Base-by-base conservation (phyloP, 2,113 vertebrate species). In the Scartelaos histophorus region DNA sequence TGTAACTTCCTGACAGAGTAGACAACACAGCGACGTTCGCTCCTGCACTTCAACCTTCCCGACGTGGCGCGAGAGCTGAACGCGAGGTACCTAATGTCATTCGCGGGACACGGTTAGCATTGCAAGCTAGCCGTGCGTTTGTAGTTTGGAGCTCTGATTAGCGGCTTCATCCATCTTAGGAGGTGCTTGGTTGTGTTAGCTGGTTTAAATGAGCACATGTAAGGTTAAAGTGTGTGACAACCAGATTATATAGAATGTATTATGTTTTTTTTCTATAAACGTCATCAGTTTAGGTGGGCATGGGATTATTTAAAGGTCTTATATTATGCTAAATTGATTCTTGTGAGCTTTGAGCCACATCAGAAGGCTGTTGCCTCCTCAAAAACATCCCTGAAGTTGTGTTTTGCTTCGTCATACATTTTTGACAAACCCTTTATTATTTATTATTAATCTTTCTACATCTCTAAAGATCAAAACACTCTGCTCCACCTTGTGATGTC, bases 91-190 rank as follows among this genome's bases (percentile, higher is more conserved):
- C 51, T 58, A 49, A 61, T 25, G 56, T 29, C 21, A 35, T 19
- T 49, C 17, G 49, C 66, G 7, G 34, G 69, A 69, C 87, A 91
- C 90, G 82, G 88, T 91, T 87, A 90, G 86, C n/a, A n/a, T 70
- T 29, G 47, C 62, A 73, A 51, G 71, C 70, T 80, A 71, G 68
- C 76, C 73, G 38, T 58, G 72, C 74, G 66, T 77, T 83, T 74
- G 12, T 57, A 67, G 73, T 53, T 2, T 29, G 86, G 88, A 87
- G 77, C 21, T 69, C 82, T 62, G 83, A 83, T 85, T 88, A 88
- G 86, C 78, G 90, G 53, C 1, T 10, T 79, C 66, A 90, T 93
- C 81, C 81, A 87, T 93, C 90, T 86, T 83, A 51, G 25, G 15
- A 47, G 66, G 57, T n/a, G 4, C 78, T 66, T 69, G 74, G 57